Evolutionary conservation across 1,140 invertebrate genomes (phyloP), one percentile per base, ranked within the genome.

Genomic region (Maniola jurtina): DNA sequence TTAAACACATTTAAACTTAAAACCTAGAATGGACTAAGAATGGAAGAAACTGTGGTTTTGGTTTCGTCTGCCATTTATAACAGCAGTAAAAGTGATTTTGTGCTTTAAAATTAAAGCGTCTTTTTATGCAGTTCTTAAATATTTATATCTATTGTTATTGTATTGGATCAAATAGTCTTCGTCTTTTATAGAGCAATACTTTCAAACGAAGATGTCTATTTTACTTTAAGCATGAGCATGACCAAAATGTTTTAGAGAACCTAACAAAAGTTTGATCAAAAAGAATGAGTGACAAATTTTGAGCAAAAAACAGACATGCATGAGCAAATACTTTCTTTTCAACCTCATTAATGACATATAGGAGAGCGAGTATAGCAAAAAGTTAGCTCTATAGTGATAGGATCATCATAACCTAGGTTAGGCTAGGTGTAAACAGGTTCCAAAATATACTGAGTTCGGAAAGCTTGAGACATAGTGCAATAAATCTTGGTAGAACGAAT

Each of bases 21-120:
- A 67, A 65, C 57, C 73, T 75, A 75, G 63, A 56, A 72, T 9
- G 61, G 66, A 70, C 64, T 59, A 34, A 34, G n/a, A 55, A 34
- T 71, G 66, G 61, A 71, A 75, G 65, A 74, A 63, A 69, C 55
- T 64, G 60, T 55, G 61, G 59, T 72, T 75, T 75, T 75, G 70
- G 73, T 75, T 72, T 68, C 36, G 57, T 38, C 15, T 61, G 60
- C 42, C 66, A n/a, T 13, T 52, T 16, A 11, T 4, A 25, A 25
- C 4, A 4, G 25, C 25, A 25, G 25, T 25, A 25, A 25, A 25
- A 25, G 25, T 25, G 4, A 25, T 25, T 25, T 25, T 25, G 25
- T 25, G 25, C 25, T 25, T 25, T 25, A 25, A 25, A 64, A 71
- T 68, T 72, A 69, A 74, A 74, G 60, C 64, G 63, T 70, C 61